Base-by-base conservation (phyloP, 2,888 invertebrate genomes). In the Apocheima hispidaria region DNA sequence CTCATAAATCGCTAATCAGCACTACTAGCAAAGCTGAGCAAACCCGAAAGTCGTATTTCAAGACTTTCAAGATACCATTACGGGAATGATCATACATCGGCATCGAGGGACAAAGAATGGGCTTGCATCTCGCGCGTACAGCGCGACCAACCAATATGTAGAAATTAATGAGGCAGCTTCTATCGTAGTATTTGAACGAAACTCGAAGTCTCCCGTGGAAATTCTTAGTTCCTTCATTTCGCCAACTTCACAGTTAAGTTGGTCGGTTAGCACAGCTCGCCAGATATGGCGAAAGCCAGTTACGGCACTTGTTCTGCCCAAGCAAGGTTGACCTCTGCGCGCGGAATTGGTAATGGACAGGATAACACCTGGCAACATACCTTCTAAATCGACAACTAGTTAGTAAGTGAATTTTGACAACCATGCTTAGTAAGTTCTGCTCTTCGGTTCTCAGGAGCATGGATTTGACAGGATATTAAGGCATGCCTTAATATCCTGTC, bases 361-460 rank as follows among this genome's bases (percentile, higher is more conserved):
- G 85, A 87, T 87, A 86, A 87, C 87, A 88, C 86, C 87, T 88
- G 87, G 83, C 71, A 74, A 68, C 70, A 69, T 71, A 77, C 75
- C 18, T 38, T 38, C 4, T 18, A 26, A 51, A 36, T 21, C 36
- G 23, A 23, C 30, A 36, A 23, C 36, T 38, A 48, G 14, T 33
- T 2, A 12, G 6, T 16, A 14, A 14, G 14, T 38, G 2, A 20
- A 5, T 41, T 41, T 41, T 21, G 2, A 5, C 6, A 2, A 21
- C 21, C n/a, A 21, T n/a, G n/a, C 16, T 4, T 10, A 10, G 38
- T 16, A 18, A 10, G 38, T 16, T 12, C 10, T 30, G 10, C 30
- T 10, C 10, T 30, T 30, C 12, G 30, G 30, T 35, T 35, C 2
- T 4, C n/a, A n/a, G n/a, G n/a, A 23, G 26, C 9, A 26, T 26